phyloP scores from a whole-genome alignment of 2,797 vertebrate genomes.

The Rhabdomys pumilio region DNA sequence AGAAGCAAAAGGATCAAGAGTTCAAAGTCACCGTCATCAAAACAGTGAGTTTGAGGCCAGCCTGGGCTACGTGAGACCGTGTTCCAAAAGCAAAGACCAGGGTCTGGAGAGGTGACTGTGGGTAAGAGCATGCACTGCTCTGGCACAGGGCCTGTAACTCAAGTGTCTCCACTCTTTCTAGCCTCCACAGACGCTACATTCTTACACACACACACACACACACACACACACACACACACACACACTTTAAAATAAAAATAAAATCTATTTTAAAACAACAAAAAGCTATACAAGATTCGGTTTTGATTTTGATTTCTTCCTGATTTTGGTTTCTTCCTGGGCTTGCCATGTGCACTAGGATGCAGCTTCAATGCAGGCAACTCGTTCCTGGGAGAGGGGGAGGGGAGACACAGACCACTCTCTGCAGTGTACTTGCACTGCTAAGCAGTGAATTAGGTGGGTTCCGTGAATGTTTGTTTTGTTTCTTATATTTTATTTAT shows the following conservation, averaged over 20 bases:
- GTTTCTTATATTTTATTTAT: background rate
- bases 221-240: background rate
- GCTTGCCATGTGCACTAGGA: background rate
- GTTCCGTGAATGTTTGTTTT: too few relatives aligned
- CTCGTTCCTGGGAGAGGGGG: too few relatives aligned
- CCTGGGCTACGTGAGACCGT: background rate
- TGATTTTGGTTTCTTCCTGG: background rate
- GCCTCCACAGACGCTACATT: background rate
- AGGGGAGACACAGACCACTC: background rate
- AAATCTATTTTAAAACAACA: background rate
- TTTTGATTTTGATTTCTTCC: background rate
- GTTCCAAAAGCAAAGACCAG: background rate
- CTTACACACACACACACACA: background rate
- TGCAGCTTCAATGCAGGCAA: too few relatives aligned
- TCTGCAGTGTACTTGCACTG: too few relatives aligned
- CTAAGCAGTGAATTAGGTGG: background rate
- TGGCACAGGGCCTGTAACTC: background rate
- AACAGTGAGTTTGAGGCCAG: background rate
- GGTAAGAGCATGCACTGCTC: background rate
- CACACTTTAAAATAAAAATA: background rate
- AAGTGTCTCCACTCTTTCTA: background rate
- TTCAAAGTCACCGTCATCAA: background rate
- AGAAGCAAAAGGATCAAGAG: background rate
- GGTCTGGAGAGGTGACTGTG: background rate
- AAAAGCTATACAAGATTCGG: background rate